A percentile compares a stretch with the other conserved stretches of the same genome.
These are phyloP conservation scores for Orius insidiosus DNA, from an alignment of 1,140 invertebrate genomes.

Conservation along the genomic window DNA sequence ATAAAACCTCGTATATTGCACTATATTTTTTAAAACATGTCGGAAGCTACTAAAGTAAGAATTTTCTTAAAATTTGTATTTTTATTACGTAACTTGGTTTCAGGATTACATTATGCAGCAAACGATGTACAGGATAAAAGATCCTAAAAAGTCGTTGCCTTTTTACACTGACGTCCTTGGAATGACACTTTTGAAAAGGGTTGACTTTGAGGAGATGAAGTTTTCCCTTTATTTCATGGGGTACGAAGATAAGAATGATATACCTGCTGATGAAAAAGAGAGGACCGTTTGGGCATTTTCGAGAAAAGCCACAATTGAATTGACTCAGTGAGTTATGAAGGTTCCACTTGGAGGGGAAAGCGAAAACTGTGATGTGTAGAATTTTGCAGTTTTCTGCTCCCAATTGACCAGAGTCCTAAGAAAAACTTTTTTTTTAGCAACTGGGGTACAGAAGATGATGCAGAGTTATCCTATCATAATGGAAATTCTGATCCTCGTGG, in stretches of 20 bases:
- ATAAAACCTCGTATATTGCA: too few relatives aligned
- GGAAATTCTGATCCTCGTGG: conserved; percentile 82
- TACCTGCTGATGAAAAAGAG: conserved; percentile 49
- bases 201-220: conserved; percentile 77
- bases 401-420: too few relatives aligned
- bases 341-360: too few relatives aligned
- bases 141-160: conserved; percentile 66
- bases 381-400: too few relatives aligned
- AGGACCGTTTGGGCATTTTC: conserved; percentile 58
- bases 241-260: conserved; percentile 58
- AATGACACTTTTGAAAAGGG: conserved; percentile 73
- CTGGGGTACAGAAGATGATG: conserved; percentile 81
- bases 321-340: conserved; percentile 62
- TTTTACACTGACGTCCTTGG: conserved; percentile 84
- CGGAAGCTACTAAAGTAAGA: too few relatives aligned
- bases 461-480: conserved; percentile 65
- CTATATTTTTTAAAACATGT: too few relatives aligned
- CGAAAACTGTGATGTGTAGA: too few relatives aligned
- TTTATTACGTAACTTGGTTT: neutral
- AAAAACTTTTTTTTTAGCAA: conserved; percentile 46
- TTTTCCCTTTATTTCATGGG: conserved; percentile 90
- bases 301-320: conserved; percentile 73
- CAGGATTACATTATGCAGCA: conserved; percentile 86
- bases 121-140: conserved; percentile 91
- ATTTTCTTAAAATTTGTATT: neutral